Evolutionary conservation across 2,797 vertebrate species (phyloP).

Genomic region (Coranthus polyacanthus): DNA sequence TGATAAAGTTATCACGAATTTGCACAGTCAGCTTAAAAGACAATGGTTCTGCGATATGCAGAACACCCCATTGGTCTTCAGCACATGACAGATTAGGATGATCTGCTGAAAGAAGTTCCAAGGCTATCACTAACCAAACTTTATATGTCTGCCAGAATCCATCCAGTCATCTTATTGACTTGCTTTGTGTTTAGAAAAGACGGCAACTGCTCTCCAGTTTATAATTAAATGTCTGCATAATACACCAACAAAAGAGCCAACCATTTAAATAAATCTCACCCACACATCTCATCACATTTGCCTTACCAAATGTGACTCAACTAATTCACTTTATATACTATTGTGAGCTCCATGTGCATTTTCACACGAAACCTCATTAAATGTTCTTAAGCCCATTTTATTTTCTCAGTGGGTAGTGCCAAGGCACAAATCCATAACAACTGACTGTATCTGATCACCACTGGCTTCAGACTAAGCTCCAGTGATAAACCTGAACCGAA

Average conservation of each 20-base stretch:
- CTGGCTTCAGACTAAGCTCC: too few species aligned
- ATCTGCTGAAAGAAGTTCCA: slow-evolving; percentile 25
- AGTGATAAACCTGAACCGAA: too few species aligned
- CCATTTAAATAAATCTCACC: not conserved
- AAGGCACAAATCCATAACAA: slow-evolving; percentile 32
- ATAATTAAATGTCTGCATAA: slow-evolving; percentile 1
- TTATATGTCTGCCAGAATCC: slow-evolving; percentile 14
- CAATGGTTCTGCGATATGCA: slow-evolving; percentile 24
- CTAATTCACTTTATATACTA: slow-evolving; percentile 6
- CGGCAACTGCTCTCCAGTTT: not conserved
- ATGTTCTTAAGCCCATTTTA: too few species aligned
- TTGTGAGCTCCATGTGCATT: too few species aligned
- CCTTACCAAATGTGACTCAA: slow-evolving; percentile 13
- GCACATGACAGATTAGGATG: slow-evolving; percentile 55
- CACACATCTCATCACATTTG: not conserved
- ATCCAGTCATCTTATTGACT: slow-evolving; percentile 9
- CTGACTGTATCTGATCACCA: too few species aligned
- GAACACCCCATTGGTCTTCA: slow-evolving; percentile 30
- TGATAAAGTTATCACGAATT: slow-evolving; percentile 46
- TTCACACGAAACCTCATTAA: too few species aligned
- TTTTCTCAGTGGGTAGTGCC: slow-evolving; percentile 11
- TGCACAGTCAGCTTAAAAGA: slow-evolving; percentile 51
- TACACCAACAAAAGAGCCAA: not conserved
- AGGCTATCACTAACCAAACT: slow-evolving; percentile 32
- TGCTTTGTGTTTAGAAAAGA: slow-evolving; percentile 15